phyloP scores from a whole-genome alignment of 2,888 invertebrate species.

The Drosophila nr. perissopoda region DNA sequence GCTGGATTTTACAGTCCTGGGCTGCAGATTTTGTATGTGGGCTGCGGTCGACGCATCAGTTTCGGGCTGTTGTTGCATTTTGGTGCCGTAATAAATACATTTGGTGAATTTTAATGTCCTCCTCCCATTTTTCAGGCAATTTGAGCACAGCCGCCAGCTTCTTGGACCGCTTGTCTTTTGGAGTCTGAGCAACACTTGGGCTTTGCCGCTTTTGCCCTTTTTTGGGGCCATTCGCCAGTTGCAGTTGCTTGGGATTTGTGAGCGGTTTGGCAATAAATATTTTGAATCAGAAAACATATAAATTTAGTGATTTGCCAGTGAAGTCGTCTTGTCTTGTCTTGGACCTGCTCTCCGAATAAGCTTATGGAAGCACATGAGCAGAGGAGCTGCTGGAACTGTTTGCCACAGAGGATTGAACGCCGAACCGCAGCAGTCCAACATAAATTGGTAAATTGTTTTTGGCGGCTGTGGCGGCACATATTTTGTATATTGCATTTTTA shows the following conservation, averaged over 20 bases:
- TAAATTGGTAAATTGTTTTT: slow-evolving; percentile 83
- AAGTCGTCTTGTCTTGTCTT: slow-evolving; percentile 38
- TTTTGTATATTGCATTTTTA: slow-evolving; percentile 78
- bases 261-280: slow-evolving; percentile 81
- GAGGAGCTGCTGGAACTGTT: slow-evolving; percentile 14
- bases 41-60: slow-evolving; percentile 75
- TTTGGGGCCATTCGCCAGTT: slow-evolving; percentile 55
- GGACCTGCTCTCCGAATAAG: slow-evolving; percentile 14
- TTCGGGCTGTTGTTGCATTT: slow-evolving; percentile 53
- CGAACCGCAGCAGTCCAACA: slow-evolving; percentile 71
- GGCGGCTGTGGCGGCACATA: slow-evolving; percentile 74
- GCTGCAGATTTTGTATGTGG: slow-evolving; percentile 42
- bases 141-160: slow-evolving; percentile 59
- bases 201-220: slow-evolving; percentile 62
- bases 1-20: slow-evolving; percentile 37
- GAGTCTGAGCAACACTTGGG: slow-evolving; percentile 33
- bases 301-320: slow-evolving; percentile 84
- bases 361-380: slow-evolving; percentile 28
- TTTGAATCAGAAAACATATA: slow-evolving; percentile 84
- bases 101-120: slow-evolving; percentile 83
- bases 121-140: slow-evolving; percentile 82
- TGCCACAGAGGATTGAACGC: slow-evolving; percentile 36
- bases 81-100: slow-evolving; percentile 83
- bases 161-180: slow-evolving; percentile 23
- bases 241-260: slow-evolving; percentile 48